phyloP scores from a whole-genome alignment of 2,888 invertebrate genomes.

The Pinctada fucata region DNA sequence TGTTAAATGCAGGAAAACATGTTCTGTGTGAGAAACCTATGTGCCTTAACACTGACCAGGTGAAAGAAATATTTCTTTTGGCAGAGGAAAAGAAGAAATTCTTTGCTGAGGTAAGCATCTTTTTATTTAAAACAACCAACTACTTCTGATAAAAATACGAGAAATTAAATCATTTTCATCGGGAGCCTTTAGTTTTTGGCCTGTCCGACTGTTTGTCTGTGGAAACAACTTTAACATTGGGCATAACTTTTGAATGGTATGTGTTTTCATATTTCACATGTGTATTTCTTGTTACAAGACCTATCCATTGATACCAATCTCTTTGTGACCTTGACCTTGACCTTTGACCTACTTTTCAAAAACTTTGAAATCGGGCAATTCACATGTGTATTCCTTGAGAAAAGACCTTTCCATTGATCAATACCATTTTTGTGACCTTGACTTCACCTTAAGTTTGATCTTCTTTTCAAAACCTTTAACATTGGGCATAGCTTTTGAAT shows the following conservation, averaged over 20 bases:
- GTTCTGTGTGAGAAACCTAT: conserved; percentile 94
- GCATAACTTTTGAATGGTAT: not conserved
- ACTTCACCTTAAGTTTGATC: not conserved
- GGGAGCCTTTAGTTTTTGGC: not conserved
- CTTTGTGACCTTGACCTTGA: no score
- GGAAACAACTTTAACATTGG: no score
- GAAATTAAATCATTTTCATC: not conserved
- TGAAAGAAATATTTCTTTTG: conserved; percentile 82
- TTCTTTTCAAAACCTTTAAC: no score
- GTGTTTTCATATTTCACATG: not conserved
- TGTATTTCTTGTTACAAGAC: not conserved
- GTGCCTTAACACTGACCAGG: conserved; percentile 87
- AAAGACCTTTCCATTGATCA: no score
- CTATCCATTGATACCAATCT: no score
- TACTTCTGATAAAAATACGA: not conserved
- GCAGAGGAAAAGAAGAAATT: conserved; percentile 85
- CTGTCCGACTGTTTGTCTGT: no score
- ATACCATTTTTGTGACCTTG: no score
- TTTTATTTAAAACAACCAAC: no score
- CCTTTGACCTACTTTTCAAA: no score
- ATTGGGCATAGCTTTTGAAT: no score
- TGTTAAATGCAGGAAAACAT: conserved; percentile 89
- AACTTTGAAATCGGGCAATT: no score
- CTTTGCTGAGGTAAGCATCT: conserved; percentile 78
- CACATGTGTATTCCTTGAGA: no score